phyloP scores from a whole-genome alignment of 2,113 vertebrate species.

The Platichthys stellatus region DNA sequence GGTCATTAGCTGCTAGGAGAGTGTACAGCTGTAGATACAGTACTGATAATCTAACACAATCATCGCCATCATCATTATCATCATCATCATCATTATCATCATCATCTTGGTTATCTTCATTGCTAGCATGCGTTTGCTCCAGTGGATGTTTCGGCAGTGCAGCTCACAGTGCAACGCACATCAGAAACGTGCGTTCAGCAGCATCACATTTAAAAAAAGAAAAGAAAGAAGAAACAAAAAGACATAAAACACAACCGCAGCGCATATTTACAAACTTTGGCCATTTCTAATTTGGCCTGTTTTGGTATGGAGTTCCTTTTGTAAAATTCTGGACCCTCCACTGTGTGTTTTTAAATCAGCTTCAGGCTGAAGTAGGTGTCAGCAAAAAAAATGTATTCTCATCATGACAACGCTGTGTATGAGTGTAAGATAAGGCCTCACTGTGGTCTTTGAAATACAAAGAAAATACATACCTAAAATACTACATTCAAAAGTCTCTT shows the following conservation, averaged over 20 bases:
- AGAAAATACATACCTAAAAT: conserved; percentile 65
- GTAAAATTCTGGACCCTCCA: conserved; percentile 44
- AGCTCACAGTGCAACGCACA: conserved; percentile 67
- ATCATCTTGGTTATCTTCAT: conserved; percentile 20
- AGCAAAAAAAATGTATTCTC: conserved; percentile 37
- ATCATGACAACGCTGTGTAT: conserved; percentile 57
- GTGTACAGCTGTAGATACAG: conserved; percentile 34
- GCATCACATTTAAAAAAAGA: conserved; percentile 56
- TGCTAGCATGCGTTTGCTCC: conserved; percentile 42
- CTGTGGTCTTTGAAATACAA: conserved; percentile 76
- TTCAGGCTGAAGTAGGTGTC: conserved; percentile 34
- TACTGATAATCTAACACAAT: conserved; percentile 45
- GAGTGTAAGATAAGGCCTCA: conserved; percentile 72
- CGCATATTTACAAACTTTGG: conserved; percentile 68
- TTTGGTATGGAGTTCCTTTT: conserved; percentile 74
- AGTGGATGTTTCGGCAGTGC: conserved; percentile 61
- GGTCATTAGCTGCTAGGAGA: conserved; percentile 23
- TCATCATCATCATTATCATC: not conserved
- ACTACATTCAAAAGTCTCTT: conserved; percentile 70
- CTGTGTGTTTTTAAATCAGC: conserved; percentile 29
- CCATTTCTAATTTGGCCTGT: conserved; percentile 61
- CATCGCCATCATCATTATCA: conserved; percentile 35
- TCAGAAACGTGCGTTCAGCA: conserved; percentile 70
- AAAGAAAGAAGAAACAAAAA: conserved; percentile 40
- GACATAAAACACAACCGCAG: conserved; percentile 36